Conservation (phyloP, 2,113 vertebrate genomes). For the Podocnemis expansa region DNA sequence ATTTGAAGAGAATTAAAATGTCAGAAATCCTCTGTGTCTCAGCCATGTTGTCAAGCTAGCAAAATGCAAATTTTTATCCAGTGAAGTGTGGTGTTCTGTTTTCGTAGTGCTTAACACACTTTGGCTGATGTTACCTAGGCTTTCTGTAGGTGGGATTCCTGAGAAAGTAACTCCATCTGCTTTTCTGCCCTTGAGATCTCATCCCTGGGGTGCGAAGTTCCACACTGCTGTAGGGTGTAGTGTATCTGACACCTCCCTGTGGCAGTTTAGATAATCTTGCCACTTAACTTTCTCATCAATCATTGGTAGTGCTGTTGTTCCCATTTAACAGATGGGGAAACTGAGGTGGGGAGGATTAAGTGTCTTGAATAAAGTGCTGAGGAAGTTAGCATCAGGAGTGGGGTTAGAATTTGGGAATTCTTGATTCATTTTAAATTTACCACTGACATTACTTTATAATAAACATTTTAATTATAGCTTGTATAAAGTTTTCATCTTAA, state of each 20-base stretch:
- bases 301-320: background rate
- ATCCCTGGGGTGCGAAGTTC: background rate
- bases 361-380: background rate
- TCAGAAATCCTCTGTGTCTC: slow-evolving; percentile 49
- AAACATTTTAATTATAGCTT: background rate
- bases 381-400: background rate
- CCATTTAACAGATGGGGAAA: background rate
- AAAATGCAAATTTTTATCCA: slow-evolving; percentile 40
- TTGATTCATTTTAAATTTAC: background rate
- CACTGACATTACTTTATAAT: background rate
- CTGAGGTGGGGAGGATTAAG: background rate
- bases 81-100: background rate
- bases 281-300: background rate
- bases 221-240: background rate
- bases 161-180: accelerated
- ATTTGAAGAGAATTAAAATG: slow-evolving; percentile 69
- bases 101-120: slow-evolving; percentile 34
- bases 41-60: slow-evolving; percentile 45
- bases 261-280: background rate
- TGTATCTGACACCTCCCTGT: background rate
- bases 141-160: background rate
- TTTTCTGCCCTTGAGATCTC: background rate
- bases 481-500: slow-evolving; percentile 2
- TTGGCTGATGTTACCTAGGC: background rate
- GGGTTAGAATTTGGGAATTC: background rate